Percentiles rank a stretch among this genome's conserved stretches.
Evolutionary conservation across 2,888 invertebrate species (phyloP).

Genomic region (Brenthis daphne): DNA sequence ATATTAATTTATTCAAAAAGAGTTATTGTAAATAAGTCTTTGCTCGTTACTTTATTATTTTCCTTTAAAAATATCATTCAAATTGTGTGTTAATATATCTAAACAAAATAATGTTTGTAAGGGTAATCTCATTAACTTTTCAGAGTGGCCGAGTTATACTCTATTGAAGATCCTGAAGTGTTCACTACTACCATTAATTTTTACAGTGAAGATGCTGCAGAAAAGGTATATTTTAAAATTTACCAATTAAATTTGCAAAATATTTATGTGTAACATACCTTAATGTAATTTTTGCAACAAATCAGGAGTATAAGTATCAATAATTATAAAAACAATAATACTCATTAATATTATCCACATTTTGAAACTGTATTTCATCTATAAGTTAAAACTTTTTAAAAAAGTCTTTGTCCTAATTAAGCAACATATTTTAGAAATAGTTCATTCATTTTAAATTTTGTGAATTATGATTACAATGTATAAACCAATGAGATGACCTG

Average conservation of each 20-base stretch:
- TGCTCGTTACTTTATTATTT: background rate
- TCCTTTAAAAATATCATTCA: too few species aligned
- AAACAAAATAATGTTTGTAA: too few species aligned
- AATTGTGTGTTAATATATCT: slow-evolving; percentile 23
- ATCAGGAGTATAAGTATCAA: too few species aligned
- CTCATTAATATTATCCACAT: too few species aligned
- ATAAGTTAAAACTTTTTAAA: too few species aligned
- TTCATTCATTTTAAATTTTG: background rate
- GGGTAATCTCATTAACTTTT: slow-evolving; percentile 28
- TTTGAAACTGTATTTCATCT: too few species aligned
- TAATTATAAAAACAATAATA: too few species aligned
- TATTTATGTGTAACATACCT: too few species aligned
- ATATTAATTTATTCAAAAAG: too few species aligned
- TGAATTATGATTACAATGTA: background rate
- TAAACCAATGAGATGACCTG: background rate
- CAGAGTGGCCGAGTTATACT: slow-evolving; percentile 66
- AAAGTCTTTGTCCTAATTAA: too few species aligned
- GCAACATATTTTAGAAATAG: background rate
- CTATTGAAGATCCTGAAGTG: slow-evolving; percentile 57
- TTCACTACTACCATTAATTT: slow-evolving; percentile 68
- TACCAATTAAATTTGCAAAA: too few species aligned
- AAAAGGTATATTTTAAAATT: slow-evolving; percentile 50
- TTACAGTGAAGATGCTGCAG: slow-evolving; percentile 56
- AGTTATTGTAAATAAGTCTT: background rate
- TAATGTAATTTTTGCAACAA: too few species aligned